These are phyloP conservation scores for Diachasma alloeum DNA, from an alignment of 1,140 invertebrate genomes.

Conservation along the genomic window DNA sequence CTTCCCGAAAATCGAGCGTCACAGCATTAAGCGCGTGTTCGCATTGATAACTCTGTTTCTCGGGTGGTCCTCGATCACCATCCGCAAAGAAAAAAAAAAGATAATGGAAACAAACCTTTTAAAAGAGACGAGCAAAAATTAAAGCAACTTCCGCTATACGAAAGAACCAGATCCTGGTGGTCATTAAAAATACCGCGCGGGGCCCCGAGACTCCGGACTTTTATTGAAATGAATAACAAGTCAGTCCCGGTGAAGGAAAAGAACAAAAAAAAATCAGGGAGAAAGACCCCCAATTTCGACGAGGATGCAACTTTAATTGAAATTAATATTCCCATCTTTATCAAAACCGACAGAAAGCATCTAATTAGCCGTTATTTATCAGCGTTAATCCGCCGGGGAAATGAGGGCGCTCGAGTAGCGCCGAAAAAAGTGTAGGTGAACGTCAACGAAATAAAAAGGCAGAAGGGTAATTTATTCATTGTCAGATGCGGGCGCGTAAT, in stretches of 20 bases:
- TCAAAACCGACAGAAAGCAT: background rate
- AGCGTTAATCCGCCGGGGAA: background rate
- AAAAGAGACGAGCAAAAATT: background rate
- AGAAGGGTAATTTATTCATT: background rate
- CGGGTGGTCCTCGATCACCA: conserved; percentile 19
- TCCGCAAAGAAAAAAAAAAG: background rate
- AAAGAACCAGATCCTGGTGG: conserved; percentile 5
- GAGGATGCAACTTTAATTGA: background rate
- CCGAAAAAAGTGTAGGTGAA: background rate
- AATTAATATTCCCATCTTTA: background rate
- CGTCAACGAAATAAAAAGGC: background rate
- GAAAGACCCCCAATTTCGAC: background rate
- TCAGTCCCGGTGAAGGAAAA: background rate
- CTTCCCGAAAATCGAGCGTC: background rate
- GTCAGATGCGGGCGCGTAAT: background rate
- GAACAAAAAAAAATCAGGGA: background rate
- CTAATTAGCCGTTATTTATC: background rate
- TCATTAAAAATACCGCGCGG: background rate
- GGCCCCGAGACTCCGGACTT: background rate
- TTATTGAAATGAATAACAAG: conserved; percentile 7
- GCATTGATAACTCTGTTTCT: conserved; percentile 27
- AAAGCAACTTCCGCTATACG: conserved; percentile 11
- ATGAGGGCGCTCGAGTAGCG: background rate
- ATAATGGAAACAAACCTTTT: background rate
- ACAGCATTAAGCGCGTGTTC: conserved; percentile 18